Evolutionary conservation across 2,113 vertebrate species (phyloP), one percentile per base, ranked within the genome.

Genomic region (Amblyornis subalaris): DNA sequence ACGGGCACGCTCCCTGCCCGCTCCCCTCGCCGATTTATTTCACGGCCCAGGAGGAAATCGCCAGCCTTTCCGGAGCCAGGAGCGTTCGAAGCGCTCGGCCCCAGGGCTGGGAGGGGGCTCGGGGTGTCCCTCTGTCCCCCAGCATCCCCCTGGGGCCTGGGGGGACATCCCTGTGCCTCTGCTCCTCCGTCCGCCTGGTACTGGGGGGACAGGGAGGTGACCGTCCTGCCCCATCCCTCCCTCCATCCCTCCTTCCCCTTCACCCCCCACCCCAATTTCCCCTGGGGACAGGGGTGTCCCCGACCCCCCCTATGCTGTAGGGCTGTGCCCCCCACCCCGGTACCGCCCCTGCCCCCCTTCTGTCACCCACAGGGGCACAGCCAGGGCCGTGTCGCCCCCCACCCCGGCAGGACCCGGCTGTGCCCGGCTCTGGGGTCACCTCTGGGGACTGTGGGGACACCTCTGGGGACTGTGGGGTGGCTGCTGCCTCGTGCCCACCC

Each of bases 1-100:
- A 12, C 3, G 3, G 48, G 1, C 19, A 1, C 4, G 2, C 31
- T 16, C 51, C 45, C 1, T 72, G 54, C 88, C 65, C 36, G 0
- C 47, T 66, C 61, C 73, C 55, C 82, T 70, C 61, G 14, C 40
- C 73, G 36, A 69, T 79, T 82, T 85, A 61, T 89, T 94, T 93
- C 57, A 61, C 42, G 73, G 77, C 89, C 72, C 80, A 15, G 15
- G 45, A 94, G 96, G 94, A 89, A 96, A 94, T 91, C 61, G 70
- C 65, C 24, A 21, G 12, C 40, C 50, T 14, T 36, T 15, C 65
- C 69, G 23, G 36, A 69, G 66, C 74, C 70, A 12, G 81, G 14
- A 82, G 88, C 12, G 54, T 78, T 64, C 81, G 92, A 90, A 92
- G 69, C n/a, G 77, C 69, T 88, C 72, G 45, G 84, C 57, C 72